These are phyloP conservation scores for Anaspis maculata DNA, from an alignment of 2,888 invertebrate genomes.

Conservation along the genomic window DNA sequence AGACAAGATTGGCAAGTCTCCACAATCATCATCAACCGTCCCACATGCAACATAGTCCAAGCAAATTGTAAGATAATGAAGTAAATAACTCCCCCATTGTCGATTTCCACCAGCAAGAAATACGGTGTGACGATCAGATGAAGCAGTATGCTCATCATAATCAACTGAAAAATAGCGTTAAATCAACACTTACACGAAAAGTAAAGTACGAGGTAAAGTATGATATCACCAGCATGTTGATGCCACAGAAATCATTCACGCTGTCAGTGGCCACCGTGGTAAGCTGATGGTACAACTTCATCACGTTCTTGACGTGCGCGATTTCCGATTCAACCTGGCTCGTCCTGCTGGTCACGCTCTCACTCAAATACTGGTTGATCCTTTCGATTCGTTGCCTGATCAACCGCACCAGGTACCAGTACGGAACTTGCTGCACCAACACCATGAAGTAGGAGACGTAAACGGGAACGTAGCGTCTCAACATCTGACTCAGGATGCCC, in stretches of 20 bases:
- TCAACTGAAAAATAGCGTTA: constrained; percentile 19
- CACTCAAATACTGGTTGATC: background rate
- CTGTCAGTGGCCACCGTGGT: background rate
- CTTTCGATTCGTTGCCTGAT: background rate
- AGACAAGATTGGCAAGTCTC: constrained; percentile 47
- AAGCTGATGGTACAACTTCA: background rate
- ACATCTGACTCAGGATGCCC: background rate
- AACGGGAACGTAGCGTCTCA: background rate
- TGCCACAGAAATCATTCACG: constrained; percentile 1
- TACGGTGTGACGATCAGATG: constrained; percentile 51
- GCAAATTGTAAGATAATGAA: constrained; percentile 43
- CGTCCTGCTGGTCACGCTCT: too few species aligned
- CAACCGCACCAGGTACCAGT: background rate
- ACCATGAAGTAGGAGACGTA: background rate
- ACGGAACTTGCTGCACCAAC: background rate
- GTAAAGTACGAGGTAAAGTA: background rate
- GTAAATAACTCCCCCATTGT: constrained; percentile 36
- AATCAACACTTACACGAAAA: background rate
- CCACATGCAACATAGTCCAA: constrained; percentile 45
- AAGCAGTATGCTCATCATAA: constrained; percentile 46
- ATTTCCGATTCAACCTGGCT: too few species aligned
- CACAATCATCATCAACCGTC: constrained; percentile 45
- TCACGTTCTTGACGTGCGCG: background rate
- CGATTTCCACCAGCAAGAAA: constrained; percentile 45
- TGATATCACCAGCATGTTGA: background rate